phyloP scores from a whole-genome alignment of 2,113 vertebrate species.

The Hemibagrus wyckioides region DNA sequence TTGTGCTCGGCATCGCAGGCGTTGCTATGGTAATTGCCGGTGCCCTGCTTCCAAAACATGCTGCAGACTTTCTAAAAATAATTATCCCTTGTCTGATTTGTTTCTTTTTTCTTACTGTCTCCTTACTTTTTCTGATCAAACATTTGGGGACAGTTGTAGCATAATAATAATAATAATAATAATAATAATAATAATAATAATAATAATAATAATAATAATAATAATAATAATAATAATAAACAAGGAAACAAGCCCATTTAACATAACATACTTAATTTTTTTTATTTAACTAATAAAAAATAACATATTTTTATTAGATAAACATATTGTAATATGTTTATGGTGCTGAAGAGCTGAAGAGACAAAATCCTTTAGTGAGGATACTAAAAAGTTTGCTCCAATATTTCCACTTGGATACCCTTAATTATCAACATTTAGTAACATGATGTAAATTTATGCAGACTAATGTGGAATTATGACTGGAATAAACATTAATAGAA shows the following conservation, averaged over 20 bases:
- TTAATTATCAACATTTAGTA: not conserved
- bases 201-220: not conserved
- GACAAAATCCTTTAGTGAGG: not conserved
- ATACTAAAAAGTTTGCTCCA: not conserved
- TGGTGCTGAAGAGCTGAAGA: not conserved
- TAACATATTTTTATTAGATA: not conserved
- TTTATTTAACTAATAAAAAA: not conserved
- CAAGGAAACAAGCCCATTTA: not conserved
- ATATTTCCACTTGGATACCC: not conserved
- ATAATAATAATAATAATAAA: not conserved
- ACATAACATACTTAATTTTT: not conserved
- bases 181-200: not conserved
- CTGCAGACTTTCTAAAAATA: conserved; percentile 80
- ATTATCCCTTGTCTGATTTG: conserved; percentile 39
- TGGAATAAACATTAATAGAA: not conserved
- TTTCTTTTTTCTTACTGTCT: conserved; percentile 57
- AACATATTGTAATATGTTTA: not conserved
- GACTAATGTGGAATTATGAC: not conserved
- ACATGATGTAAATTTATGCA: not conserved
- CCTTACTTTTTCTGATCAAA: conserved; percentile 16
- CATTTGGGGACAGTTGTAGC: not conserved
- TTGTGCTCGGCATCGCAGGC: conserved; percentile 60
- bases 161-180: not conserved
- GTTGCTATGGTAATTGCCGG: conserved; percentile 74
- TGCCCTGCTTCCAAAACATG: conserved; percentile 69